These are phyloP conservation scores for Hoplias malabaricus DNA, from an alignment of 2,113 vertebrate species.

Conservation along the genomic window DNA sequence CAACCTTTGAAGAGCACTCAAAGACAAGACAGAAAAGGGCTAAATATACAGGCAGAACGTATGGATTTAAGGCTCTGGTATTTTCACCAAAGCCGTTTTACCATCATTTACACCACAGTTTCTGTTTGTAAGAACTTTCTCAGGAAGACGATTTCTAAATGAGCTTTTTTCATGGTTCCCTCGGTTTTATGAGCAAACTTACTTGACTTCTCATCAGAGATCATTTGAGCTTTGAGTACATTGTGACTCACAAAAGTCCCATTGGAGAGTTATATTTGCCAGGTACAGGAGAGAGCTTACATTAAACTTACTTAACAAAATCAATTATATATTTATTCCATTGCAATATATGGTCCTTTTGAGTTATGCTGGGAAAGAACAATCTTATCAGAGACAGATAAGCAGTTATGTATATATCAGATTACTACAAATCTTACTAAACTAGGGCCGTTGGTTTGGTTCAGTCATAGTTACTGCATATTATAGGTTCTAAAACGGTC, in stretches of 20 bases:
- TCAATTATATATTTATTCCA: background rate
- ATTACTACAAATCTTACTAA: background rate
- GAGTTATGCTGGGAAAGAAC: conserved; percentile 33
- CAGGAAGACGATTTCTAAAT: background rate
- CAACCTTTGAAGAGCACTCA: background rate
- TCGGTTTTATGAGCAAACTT: background rate
- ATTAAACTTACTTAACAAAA: too few relatives aligned
- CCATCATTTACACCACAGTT: background rate
- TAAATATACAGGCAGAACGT: background rate
- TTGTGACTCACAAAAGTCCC: background rate
- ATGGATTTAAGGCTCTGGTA: background rate
- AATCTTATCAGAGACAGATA: background rate
- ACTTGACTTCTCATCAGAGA: background rate
- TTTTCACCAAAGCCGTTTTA: background rate
- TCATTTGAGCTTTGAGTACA: background rate
- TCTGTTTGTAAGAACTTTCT: background rate
- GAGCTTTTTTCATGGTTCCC: background rate
- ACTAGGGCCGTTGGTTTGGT: too few relatives aligned
- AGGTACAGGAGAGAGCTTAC: background rate
- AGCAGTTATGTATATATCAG: background rate
- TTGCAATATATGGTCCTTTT: conserved; percentile 20
- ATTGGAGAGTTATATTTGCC: background rate
- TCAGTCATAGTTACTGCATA: too few relatives aligned
- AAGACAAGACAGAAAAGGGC: background rate
- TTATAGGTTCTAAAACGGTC: too few relatives aligned